Conservation (phyloP, 2,113 vertebrate genomes). For the Panthera tigris region DNA sequence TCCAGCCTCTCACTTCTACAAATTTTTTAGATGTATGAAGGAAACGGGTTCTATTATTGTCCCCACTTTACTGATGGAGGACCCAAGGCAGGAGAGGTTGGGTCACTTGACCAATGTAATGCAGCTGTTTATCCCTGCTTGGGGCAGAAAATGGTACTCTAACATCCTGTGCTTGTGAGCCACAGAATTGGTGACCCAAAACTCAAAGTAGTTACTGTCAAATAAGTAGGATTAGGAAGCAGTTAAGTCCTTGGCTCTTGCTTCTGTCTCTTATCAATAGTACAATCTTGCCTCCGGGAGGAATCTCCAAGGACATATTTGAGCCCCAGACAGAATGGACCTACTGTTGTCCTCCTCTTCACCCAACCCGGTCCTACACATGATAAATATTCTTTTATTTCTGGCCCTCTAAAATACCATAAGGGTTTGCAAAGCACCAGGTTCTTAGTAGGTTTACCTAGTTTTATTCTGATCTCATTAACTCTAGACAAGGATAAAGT, state of each 20-base stretch:
- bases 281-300: background rate
- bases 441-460: constrained; percentile 5
- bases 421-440: background rate
- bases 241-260: background rate
- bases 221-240: background rate
- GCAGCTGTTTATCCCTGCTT: background rate
- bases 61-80: background rate
- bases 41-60: background rate
- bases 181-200: background rate
- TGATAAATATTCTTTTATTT: constrained; percentile 12
- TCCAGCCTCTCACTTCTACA: background rate
- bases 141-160: background rate
- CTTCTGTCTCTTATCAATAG: background rate
- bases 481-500: constrained; percentile 51
- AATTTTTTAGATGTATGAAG: background rate
- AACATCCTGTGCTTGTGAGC: background rate
- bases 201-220: background rate
- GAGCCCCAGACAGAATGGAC: background rate
- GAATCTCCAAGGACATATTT: background rate
- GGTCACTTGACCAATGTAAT: background rate
- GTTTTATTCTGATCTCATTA: constrained; percentile 57
- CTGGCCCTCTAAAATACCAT: background rate
- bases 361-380: background rate
- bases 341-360: background rate
- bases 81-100: background rate